Conservation (phyloP, 2,888 invertebrate genomes). For the Volucella bombylans region DNA sequence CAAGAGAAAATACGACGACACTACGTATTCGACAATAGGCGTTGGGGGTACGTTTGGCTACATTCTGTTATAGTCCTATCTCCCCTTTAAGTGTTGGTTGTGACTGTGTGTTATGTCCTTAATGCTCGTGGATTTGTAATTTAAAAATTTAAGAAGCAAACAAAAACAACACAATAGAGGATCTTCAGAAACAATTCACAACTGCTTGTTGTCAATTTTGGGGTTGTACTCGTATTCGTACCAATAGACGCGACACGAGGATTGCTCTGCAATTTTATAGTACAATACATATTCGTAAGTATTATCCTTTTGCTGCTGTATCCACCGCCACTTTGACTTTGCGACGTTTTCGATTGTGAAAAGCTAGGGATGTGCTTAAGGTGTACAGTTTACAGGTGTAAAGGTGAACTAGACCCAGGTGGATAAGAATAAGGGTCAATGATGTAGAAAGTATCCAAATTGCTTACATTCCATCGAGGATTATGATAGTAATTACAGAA, state of each 20-base stretch:
- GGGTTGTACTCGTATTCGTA: conserved; percentile 12
- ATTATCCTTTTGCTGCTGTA: neutral
- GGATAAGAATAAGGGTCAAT: too few species aligned
- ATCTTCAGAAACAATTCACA: neutral
- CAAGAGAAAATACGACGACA: conserved; percentile 18
- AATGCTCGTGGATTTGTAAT: conserved; percentile 45
- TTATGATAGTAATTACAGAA: too few species aligned
- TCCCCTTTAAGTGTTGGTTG: conserved; percentile 21
- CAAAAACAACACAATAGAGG: neutral
- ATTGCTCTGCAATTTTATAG: conserved; percentile 56
- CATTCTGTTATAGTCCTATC: conserved; percentile 44
- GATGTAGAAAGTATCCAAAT: too few species aligned
- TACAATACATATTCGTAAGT: conserved; percentile 19
- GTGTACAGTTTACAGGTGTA: too few species aligned
- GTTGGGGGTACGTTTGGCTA: conserved; percentile 8
- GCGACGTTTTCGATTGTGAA: conserved; percentile 8
- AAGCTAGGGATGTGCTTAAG: neutral
- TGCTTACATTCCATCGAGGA: too few species aligned
- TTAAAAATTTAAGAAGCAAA: neutral
- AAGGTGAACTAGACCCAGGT: too few species aligned
- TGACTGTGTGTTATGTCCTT: conserved; percentile 31
- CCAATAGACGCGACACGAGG: neutral
- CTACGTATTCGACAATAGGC: conserved; percentile 17
- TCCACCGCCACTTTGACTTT: neutral
- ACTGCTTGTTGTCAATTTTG: conserved; percentile 50